Base-by-base conservation (phyloP, 2,888 invertebrate genomes). In the Hermaeophaga mercurialis region DNA sequence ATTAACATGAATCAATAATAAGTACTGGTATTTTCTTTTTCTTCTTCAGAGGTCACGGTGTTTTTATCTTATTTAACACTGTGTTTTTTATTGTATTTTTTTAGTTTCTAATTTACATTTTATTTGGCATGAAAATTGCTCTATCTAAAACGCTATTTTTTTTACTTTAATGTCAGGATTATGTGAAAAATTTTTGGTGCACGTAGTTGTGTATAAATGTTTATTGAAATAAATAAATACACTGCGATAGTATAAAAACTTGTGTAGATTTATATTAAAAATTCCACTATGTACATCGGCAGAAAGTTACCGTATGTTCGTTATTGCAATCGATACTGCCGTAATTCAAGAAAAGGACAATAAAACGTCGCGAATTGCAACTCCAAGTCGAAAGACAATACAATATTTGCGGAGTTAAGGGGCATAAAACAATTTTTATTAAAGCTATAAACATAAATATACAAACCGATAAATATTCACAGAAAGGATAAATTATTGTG, bases 391-490 rank as follows among this genome's bases (percentile, higher is more conserved):
- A 56, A 59, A 62, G 58, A 62, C 60, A 62, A 58, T 57, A 60
- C 58, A 58, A 60, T 56, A 57, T 56, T 56, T 58, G 50, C 58
- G 31, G 58, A 58, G 58, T 60, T 62, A 62, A 60, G 60, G 50
- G 46, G 54, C 53, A 62, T 60, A 62, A 62, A 62, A 60, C 60
- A 56, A 58, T 60, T 62, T 61, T 62, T 62, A 62, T 62, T 62
- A 62, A 62, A 62, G 56, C 58, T 26, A 60, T 62, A 58, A 62
- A 62, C 52, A 50, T 58, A 60, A 54, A 58, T 54, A 62, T 62
- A 57, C 46, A 58, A 57, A 56, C 54, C 59, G 50, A 62, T 62
- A 59, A 59, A 56, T 59, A 62, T 57, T 36, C 38, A 38, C 33
- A 19, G 24, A 54, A 26, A 54, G 44, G 41, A 22, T 43, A 52